Evolutionary conservation across 1,140 invertebrate genomes (phyloP).

Genomic region (Megathymus violae): DNA sequence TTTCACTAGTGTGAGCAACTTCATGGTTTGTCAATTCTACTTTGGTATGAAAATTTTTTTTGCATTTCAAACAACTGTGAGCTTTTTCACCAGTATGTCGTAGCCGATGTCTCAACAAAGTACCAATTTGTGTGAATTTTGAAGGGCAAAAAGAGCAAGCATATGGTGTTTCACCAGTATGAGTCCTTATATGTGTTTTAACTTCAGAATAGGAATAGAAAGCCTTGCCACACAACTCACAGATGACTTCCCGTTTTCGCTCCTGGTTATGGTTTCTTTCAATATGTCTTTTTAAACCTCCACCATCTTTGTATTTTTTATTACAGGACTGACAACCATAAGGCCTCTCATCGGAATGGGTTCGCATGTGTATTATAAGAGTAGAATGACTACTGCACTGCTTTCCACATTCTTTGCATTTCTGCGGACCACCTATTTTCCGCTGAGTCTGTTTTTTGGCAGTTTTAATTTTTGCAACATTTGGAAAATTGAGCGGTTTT

Average conservation of each 20-base stretch:
- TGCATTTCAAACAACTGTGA: slow-evolving; percentile 86
- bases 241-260: slow-evolving; percentile 69
- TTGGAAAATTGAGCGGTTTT: neutral
- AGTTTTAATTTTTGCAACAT: slow-evolving; percentile 29
- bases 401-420: slow-evolving; percentile 84
- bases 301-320: slow-evolving; percentile 78
- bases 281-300: slow-evolving; percentile 72
- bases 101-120: slow-evolving; percentile 84
- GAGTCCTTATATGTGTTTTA: slow-evolving; percentile 61
- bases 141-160: slow-evolving; percentile 57
- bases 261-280: slow-evolving; percentile 51
- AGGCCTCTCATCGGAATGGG: slow-evolving; percentile 66
- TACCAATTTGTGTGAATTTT: slow-evolving; percentile 64
- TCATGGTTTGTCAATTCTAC: slow-evolving; percentile 58
- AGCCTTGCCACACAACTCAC: slow-evolving; percentile 84
- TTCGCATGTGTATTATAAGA: slow-evolving; percentile 61
- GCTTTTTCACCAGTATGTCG: slow-evolving; percentile 91
- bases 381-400: slow-evolving; percentile 77
- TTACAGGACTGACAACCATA: slow-evolving; percentile 61
- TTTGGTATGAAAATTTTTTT: slow-evolving; percentile 81
- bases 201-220: slow-evolving; percentile 75
- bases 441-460: slow-evolving; percentile 20
- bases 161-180: slow-evolving; percentile 73
- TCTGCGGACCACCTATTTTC: slow-evolving; percentile 8
- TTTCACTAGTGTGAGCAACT: slow-evolving; percentile 57